Evolutionary conservation across 1,140 invertebrate genomes (phyloP).

Genomic region (Saccostrea glomerata): DNA sequence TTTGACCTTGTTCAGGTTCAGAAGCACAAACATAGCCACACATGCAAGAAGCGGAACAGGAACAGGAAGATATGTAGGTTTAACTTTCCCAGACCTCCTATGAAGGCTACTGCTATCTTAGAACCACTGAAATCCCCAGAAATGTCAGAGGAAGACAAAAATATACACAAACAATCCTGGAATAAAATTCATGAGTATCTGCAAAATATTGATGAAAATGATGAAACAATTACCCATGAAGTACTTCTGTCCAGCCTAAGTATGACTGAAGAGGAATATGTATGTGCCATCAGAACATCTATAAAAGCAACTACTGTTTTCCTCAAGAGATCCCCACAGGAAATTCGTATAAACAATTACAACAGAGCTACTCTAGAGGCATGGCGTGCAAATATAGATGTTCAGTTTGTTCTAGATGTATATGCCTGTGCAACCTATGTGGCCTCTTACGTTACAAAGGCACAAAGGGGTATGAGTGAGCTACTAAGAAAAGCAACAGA

Average conservation of each 20-base stretch:
- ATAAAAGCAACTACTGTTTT: constrained; percentile 53
- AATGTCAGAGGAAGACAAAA: constrained; percentile 35
- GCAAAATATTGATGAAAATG: constrained; percentile 43
- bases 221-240: constrained; percentile 14
- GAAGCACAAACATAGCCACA: constrained; percentile 58
- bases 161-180: constrained; percentile 3
- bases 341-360: constrained; percentile 59
- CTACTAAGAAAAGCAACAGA: constrained; percentile 36
- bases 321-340: constrained; percentile 45
- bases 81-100: constrained; percentile 58
- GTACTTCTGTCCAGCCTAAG: constrained; percentile 50
- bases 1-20: constrained; percentile 52
- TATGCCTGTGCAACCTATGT: constrained; percentile 61
- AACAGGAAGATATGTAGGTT: constrained; percentile 55
- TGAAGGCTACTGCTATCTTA: constrained; percentile 48
- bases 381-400: constrained; percentile 61
- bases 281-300: constrained; percentile 50
- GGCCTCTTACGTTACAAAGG: constrained; percentile 53
- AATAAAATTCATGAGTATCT: constrained; percentile 34
- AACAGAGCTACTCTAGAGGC: constrained; percentile 44
- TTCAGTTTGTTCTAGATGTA: constrained; percentile 59
- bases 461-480: constrained; percentile 53
- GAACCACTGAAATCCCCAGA: constrained; percentile 52
- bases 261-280: constrained; percentile 51
- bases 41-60: constrained; percentile 52